Evolutionary conservation across 2,113 vertebrate species (phyloP), one percentile per base, ranked within the genome.

Genomic region (Gavialis gangeticus): DNA sequence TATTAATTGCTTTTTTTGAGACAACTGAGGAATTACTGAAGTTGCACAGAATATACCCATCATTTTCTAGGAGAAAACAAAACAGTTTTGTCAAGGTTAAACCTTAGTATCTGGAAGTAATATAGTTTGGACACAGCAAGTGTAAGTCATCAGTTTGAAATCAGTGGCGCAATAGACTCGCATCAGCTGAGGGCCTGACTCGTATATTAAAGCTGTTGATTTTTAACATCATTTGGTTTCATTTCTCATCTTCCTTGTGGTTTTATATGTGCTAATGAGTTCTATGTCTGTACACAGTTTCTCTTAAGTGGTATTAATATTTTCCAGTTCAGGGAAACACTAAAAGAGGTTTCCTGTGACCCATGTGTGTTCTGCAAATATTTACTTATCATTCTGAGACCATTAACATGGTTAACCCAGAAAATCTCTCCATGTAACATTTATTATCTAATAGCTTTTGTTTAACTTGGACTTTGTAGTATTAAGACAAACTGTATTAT

Each of bases 371-470:
- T 80, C 75, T 92, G 81, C 75, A 88, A 60, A 64, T 75, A 75
- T 18, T 69, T 46, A 16, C 0, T 0, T 54, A 90, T n/a, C n/a
- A 85, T 84, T 73, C 84, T n/a, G 46, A 80, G 58, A 64, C 18
- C 59, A 75, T 80, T 90, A 78, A 54, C 18, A 12, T 86, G 63
- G 46, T 89, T 84, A 78, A 60, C 34, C 30, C 90, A 63, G 76
- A 85, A 54, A 25, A 67, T 76, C 75, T 94, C 76, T 59, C 71
- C 75, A 2, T 62, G 66, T n/a, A 75, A 58, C 17, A 18, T 93
- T 92, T 92, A 46, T 93, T 88, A 37, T 79, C 24, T 34, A 24
- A 80, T 25, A 91, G 6, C 46, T 87, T 93, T 88, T 87, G 56
- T 89, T 91, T 81, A 76, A 25, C 8, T 85, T 92, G 86, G 73